Evolutionary conservation across 2,113 vertebrate species (phyloP).

Genomic region (Syrrhaptes paradoxus): DNA sequence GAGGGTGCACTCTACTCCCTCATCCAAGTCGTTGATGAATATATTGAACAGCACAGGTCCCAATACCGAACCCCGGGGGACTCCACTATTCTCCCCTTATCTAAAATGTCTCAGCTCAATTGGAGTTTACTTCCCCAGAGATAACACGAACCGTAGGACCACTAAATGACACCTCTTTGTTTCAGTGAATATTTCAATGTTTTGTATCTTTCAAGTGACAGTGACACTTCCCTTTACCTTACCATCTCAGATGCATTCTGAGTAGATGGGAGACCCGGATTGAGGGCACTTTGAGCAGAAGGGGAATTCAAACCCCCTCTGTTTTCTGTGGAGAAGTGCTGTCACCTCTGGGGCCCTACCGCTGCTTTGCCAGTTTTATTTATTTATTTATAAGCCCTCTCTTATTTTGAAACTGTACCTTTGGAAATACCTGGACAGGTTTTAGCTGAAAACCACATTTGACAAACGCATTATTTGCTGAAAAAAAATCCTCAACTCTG

Average conservation of each 20-base stretch:
- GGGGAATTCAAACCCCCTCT: neutral
- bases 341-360: neutral
- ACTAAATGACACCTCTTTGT: neutral
- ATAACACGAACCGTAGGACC: neutral
- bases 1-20: too few species aligned
- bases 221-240: neutral
- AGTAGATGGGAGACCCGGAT: neutral
- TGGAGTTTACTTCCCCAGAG: slow-evolving; percentile 15
- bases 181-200: neutral
- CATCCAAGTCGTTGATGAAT: too few species aligned
- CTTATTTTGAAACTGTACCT: neutral
- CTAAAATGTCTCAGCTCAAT: neutral
- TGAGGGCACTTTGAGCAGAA: neutral
- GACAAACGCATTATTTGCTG: neutral
- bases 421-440: neutral
- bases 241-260: accelerated
- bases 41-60: too few species aligned
- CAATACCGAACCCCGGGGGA: too few species aligned
- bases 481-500: neutral
- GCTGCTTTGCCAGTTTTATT: neutral
- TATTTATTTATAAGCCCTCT: neutral
- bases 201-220: neutral
- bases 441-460: neutral
- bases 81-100: slow-evolving; percentile 14
- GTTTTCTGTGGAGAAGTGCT: neutral